These are phyloP conservation scores for Clunio marinus DNA, from an alignment of 2,888 invertebrate genomes.

Conservation along the genomic window DNA sequence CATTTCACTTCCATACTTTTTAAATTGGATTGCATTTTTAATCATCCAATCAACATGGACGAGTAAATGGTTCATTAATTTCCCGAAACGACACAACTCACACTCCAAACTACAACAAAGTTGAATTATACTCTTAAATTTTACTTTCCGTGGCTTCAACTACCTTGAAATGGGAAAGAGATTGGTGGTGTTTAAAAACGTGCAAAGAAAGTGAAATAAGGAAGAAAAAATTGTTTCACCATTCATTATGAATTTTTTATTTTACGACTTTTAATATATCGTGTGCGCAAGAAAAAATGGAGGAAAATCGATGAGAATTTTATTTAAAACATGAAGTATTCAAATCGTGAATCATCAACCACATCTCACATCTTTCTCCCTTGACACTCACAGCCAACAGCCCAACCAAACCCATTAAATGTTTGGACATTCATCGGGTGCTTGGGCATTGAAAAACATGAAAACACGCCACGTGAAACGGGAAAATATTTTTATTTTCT, in stretches of 20 bases:
- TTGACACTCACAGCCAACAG: too few species aligned
- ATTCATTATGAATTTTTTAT: constrained; percentile 33
- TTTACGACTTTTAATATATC: constrained; percentile 4
- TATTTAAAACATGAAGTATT: too few species aligned
- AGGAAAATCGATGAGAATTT: neutral
- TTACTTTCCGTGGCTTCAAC: too few species aligned
- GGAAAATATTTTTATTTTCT: constrained; percentile 11
- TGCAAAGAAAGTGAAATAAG: neutral
- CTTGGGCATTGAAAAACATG: neutral
- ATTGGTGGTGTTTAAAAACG: too few species aligned
- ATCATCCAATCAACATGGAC: constrained; percentile 26
- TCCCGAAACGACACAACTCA: too few species aligned
- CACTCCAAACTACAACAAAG: too few species aligned
- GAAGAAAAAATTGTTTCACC: constrained; percentile 10
- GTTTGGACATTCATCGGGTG: constrained; percentile 11
- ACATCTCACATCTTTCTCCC: too few species aligned
- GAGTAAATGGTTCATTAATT: constrained; percentile 15
- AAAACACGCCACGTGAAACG: constrained; percentile 19
- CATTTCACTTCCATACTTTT: neutral
- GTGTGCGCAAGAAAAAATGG: too few species aligned
- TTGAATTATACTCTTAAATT: too few species aligned
- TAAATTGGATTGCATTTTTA: constrained; percentile 35
- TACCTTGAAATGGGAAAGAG: too few species aligned
- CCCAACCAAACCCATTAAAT: neutral
- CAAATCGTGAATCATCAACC: too few species aligned